phyloP scores from a whole-genome alignment of 2,113 vertebrate genomes.

The Elephantulus edwardii region DNA sequence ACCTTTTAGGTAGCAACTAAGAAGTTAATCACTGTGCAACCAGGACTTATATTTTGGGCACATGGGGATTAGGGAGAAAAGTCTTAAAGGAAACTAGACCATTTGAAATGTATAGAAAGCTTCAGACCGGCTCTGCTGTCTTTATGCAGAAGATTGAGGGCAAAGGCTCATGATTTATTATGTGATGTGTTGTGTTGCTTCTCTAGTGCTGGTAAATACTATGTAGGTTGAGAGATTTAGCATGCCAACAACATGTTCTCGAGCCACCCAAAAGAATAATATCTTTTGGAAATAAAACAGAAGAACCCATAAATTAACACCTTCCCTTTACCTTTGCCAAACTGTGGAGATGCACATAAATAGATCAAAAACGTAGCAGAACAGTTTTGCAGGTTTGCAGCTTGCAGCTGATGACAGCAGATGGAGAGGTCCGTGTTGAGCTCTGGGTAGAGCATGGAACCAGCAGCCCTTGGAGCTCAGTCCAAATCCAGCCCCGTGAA shows the following conservation, averaged over 20 bases:
- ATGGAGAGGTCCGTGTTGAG: not conserved
- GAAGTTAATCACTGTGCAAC: no score
- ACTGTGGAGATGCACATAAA: not conserved
- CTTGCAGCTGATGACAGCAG: not conserved
- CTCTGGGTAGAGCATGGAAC: not conserved
- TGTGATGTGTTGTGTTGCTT: not conserved
- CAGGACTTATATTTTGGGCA: no score
- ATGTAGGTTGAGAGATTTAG: not conserved
- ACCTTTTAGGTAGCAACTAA: no score
- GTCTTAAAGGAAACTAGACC: no score
- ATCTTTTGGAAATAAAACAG: slow-evolving; percentile 42
- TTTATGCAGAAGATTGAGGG: not conserved
- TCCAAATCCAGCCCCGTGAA: fast-evolving
- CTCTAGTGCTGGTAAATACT: not conserved
- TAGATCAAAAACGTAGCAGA: not conserved
- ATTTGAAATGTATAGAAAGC: not conserved
- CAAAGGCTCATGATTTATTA: not conserved
- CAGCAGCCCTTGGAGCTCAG: not conserved
- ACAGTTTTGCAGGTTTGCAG: not conserved
- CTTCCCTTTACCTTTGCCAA: slow-evolving; percentile 44
- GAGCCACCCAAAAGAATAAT: not conserved
- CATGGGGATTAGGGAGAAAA: no score
- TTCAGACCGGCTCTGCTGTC: not conserved
- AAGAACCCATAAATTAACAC: not conserved
- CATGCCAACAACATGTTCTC: not conserved